Conservation (phyloP, 2,797 vertebrate genomes). For the Sternotherus odoratus region DNA sequence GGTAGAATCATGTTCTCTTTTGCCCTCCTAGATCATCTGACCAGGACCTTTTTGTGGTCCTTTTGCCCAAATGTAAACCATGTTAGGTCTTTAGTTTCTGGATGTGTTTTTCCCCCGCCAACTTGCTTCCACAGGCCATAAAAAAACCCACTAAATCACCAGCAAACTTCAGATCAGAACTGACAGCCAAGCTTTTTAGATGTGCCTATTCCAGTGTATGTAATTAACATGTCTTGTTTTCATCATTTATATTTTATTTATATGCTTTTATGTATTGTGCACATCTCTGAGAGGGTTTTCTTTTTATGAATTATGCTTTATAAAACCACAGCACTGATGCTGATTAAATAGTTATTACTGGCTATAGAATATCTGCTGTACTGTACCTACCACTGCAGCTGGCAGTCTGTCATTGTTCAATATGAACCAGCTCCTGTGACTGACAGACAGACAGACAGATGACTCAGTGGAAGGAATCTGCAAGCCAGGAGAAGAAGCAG, state of each 20-base stretch:
- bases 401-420: constrained; percentile 69
- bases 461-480: constrained; percentile 1
- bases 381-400: constrained; percentile 45
- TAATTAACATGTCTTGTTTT: constrained; percentile 80
- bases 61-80: not conserved
- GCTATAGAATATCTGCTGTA: constrained; percentile 49
- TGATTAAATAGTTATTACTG: constrained; percentile 74
- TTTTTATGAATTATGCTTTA: constrained; percentile 74
- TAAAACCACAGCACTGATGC: constrained; percentile 62
- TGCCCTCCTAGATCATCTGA: not conserved
- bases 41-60: not conserved
- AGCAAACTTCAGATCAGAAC: constrained; percentile 70
- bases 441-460: constrained; percentile 57
- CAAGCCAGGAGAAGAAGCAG: not conserved
- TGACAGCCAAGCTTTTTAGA: constrained; percentile 74
- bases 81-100: not conserved
- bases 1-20: not conserved
- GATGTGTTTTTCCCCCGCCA: constrained; percentile 6
- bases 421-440: constrained; percentile 21
- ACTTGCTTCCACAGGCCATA: constrained; percentile 39
- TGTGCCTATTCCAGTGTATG: constrained; percentile 67
- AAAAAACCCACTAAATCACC: constrained; percentile 56
- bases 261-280: constrained; percentile 75
- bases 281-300: constrained; percentile 68
- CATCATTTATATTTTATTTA: constrained; percentile 81